Evolutionary conservation across 2,113 vertebrate species (phyloP).

Genomic region (Mirounga angustirostris): DNA sequence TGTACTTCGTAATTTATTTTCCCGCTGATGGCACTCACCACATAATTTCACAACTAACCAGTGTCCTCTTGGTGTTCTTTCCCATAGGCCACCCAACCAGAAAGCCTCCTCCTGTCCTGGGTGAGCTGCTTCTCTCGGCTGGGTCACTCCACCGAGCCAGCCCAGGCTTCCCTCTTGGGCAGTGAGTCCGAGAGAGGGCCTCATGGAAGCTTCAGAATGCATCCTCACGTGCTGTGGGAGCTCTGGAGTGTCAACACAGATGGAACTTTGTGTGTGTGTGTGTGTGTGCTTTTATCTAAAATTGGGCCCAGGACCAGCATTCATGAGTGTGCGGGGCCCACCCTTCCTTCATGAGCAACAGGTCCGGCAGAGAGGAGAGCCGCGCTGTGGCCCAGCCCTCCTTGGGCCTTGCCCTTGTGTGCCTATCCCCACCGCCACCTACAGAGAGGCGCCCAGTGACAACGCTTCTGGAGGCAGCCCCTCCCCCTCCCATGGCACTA

Average conservation of each 20-base stretch:
- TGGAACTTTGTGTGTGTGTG: not conserved
- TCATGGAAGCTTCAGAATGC: not conserved
- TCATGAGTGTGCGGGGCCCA: not conserved
- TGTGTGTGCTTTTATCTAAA: not conserved
- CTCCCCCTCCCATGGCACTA: not conserved
- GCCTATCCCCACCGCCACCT: not conserved
- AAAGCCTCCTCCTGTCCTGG: not conserved
- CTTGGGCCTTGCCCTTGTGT: not conserved
- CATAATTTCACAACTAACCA: not conserved
- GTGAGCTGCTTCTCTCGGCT: rapidly evolving
- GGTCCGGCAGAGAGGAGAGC: not conserved
- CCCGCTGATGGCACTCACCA: too few relatives aligned
- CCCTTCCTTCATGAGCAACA: not conserved
- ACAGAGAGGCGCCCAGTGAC: not conserved
- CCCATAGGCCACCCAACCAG: not conserved
- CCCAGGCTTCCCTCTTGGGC: not conserved
- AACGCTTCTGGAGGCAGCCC: not conserved
- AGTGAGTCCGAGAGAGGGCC: not conserved
- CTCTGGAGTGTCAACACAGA: not conserved
- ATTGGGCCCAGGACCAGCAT: not conserved
- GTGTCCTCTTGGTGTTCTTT: not conserved
- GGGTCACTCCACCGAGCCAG: rapidly evolving
- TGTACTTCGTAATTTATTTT: not conserved
- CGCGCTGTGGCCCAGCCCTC: rapidly evolving
- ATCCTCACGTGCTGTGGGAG: not conserved